Evolutionary conservation across 2,888 invertebrate genomes (phyloP), one percentile per base, ranked within the genome.

Genomic region (Dinocampus coccinellae): DNA sequence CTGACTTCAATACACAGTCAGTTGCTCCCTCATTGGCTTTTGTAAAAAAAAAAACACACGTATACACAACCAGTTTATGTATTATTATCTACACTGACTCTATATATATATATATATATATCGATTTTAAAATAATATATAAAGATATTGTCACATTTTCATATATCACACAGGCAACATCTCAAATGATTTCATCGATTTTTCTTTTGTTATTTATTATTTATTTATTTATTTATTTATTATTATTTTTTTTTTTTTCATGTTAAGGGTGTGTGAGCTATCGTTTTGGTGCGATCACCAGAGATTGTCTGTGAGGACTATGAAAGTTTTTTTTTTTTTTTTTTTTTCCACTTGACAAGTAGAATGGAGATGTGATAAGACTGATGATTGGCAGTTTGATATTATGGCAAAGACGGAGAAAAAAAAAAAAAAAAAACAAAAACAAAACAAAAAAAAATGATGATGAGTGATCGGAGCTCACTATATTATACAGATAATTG

Each of bases 221-320:
- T n/a, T n/a, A n/a, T n/a, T n/a, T n/a, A n/a, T n/a, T n/a, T n/a
- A n/a, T n/a, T n/a, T n/a, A n/a, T n/a, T n/a, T 33, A 1, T 29
- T 16, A 16, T n/a, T 65, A 22, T 53, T 11, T 36, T 34, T 20
- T 36, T 10, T 22, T 39, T 4, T 42, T 10, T 9, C 16, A 20
- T 22, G 3, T 20, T 11, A 53, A 52, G 11, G 39, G 39, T 42
- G 11, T 11, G 13, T 60, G 20, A 47, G 52, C 53, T 42, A 47
- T 33, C 68, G 3, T 47, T 29, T 11, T 52, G 29, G 16, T 24
- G n/a, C n/a, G 73, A 78, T 75, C 75, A 74, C 71, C 71, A 63
- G 73, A 73, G 75, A 73, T 76, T 73, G 74, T 65, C 72, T n/a
- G 75, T 20, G 16, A 36, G 62, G 73, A 62, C 64, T 61, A 65